Percentiles rank a stretch among this genome's conserved stretches.
These are phyloP conservation scores for Spinus pinus DNA, from an alignment of 2,797 vertebrate genomes.

Conservation along the genomic window DNA sequence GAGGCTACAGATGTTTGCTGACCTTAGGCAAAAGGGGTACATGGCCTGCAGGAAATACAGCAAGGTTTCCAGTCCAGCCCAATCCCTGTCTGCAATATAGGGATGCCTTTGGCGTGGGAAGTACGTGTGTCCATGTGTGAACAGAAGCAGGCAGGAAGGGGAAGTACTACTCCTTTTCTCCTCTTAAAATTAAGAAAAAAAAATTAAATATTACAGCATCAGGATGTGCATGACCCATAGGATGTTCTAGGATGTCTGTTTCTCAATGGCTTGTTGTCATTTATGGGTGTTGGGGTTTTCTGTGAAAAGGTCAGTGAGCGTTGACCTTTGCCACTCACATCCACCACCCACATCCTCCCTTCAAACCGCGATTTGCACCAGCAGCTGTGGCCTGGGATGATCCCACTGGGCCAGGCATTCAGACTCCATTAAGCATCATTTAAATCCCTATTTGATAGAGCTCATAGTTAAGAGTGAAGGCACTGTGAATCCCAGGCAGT, in stretches of 20 bases:
- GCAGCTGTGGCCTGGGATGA: neutral
- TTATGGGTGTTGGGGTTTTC: neutral
- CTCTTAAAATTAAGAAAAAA: neutral
- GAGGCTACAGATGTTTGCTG: constrained; percentile 71
- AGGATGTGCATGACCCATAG: neutral
- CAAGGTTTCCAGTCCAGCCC: constrained; percentile 19
- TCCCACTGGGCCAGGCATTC: neutral
- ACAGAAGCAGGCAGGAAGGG: neutral
- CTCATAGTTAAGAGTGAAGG: rapidly evolving
- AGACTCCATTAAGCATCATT: neutral
- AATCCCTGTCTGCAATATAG: neutral
- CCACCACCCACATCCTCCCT: neutral
- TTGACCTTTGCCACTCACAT: neutral
- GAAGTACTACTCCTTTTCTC: constrained; percentile 35
- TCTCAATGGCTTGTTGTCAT: neutral
- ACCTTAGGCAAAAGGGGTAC: constrained; percentile 53
- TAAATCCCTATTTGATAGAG: neutral
- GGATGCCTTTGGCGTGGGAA: constrained; percentile 1
- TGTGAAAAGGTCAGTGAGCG: neutral
- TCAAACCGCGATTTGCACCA: neutral
- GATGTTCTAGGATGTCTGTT: neutral
- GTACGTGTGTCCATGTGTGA: neutral
- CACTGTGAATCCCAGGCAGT: neutral
- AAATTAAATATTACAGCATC: neutral
- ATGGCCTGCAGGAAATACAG: constrained; percentile 49